Evolutionary conservation across 2,113 vertebrate genomes (phyloP).

Genomic region (Tetrao urogallus): DNA sequence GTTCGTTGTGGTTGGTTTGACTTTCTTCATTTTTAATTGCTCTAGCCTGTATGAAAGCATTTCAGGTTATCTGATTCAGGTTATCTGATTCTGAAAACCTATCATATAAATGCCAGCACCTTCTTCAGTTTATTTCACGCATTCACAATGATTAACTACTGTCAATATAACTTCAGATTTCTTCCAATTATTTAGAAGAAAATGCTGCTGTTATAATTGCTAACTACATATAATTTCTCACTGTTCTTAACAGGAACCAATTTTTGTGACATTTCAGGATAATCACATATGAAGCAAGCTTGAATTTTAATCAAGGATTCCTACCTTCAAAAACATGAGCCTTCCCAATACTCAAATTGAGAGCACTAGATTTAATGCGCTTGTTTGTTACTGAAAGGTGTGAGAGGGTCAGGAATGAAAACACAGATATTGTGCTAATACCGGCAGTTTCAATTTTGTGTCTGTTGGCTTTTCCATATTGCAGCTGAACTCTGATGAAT

Average conservation of each 20-base stretch:
- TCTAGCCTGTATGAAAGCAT: not conserved
- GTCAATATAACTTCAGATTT: not conserved
- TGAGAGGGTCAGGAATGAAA: conserved; percentile 17
- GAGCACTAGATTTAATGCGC: not conserved
- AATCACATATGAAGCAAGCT: not conserved
- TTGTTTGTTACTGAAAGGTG: conserved; percentile 24
- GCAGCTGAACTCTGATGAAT: conserved; percentile 25
- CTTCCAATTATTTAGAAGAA: conserved; percentile 10
- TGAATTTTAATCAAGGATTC: conserved; percentile 34
- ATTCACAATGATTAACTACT: not conserved
- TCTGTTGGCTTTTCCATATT: not conserved
- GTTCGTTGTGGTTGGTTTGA: not conserved
- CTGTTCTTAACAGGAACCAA: not conserved
- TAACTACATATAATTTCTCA: not conserved
- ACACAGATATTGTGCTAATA: not conserved
- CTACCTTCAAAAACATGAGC: not conserved
- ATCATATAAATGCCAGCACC: not conserved
- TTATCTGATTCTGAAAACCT: not conserved
- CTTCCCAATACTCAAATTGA: not conserved
- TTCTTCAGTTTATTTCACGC: not conserved
- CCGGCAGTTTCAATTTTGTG: not conserved
- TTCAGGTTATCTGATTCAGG: not conserved
- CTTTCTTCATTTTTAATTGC: not conserved
- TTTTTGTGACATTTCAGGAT: conserved; percentile 25
- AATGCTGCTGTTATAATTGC: not conserved